Evolutionary conservation across 2,888 invertebrate genomes (phyloP), one percentile per base, ranked within the genome.

Genomic region (Dromius quadrimaculatus): DNA sequence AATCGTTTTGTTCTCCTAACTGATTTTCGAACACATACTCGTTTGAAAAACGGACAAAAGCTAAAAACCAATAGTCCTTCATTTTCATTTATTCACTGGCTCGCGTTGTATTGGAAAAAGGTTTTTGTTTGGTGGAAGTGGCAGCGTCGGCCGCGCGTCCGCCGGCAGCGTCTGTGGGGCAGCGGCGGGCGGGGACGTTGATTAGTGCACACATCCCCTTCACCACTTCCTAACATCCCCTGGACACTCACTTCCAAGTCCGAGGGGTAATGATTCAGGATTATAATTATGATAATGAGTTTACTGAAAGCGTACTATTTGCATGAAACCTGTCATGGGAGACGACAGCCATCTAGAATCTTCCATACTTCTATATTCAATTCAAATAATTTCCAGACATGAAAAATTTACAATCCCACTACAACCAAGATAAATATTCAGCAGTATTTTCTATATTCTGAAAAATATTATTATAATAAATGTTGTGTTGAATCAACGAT

Each of bases 11-110:
- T 81, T 81, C 81, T 81, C 81, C 81, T 80, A 81, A 82, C 81
- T 81, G 81, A 81, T 81, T 81, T 81, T 81, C 81, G 81, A 81
- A 81, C 78, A 77, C 77, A 77, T 74, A 78, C 77, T 77, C 78
- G 76, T 81, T 81, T 81, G 79, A 81, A 81, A 81, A 80, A 79
- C 80, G 79, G 79, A 82, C 82, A 83, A 83, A 82, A 82, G 82
- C 82, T 80, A 82, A 83, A 83, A 83, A 83, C 82, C 82, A 83
- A 82, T 83, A 82, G 82, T 81, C 81, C 82, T 82, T 82, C 82
- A 81, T 83, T 82, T 82, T 82, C 82, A 83, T 83, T 83, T 82
- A 82, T 82, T 83, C 81, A 80, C 79, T 79, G 79, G 79, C 80
- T 80, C 80, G 79, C 79, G 81, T 79, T 81, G 81, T 81, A 82